These are phyloP conservation scores for Decapterus maruadsi DNA, from an alignment of 2,797 vertebrate genomes.

Conservation along the genomic window DNA sequence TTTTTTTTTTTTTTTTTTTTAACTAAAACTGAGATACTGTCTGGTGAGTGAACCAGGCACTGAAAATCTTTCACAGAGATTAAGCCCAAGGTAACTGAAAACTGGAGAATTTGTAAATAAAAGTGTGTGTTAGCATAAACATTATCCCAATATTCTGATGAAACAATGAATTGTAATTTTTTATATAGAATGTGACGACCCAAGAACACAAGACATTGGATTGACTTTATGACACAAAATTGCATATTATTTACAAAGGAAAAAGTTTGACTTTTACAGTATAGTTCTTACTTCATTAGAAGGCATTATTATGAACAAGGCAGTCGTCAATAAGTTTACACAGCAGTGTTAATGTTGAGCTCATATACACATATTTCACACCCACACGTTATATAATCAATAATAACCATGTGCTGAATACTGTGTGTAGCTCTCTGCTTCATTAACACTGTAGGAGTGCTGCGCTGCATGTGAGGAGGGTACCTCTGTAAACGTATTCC, in stretches of 20 bases:
- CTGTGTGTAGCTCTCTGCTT: neutral
- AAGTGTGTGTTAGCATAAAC: neutral
- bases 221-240: conserved; percentile 15
- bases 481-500: neutral
- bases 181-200: neutral
- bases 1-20: no score
- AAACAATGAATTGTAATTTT: no score
- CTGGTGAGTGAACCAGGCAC: neutral
- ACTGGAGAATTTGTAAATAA: neutral
- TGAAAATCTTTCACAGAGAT: neutral
- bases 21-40: neutral
- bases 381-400: neutral
- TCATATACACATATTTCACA: neutral
- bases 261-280: neutral
- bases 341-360: neutral
- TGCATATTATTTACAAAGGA: conserved; percentile 11
- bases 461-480: neutral
- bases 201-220: neutral
- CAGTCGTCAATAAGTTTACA: neutral
- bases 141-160: no score
- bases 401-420: conserved; percentile 4
- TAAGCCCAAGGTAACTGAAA: neutral
- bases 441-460: conserved; percentile 47
- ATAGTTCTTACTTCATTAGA: conserved; percentile 2
- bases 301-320: neutral